phyloP scores from a whole-genome alignment of 2,888 invertebrate genomes.

The Mechanitis mazaeus region DNA sequence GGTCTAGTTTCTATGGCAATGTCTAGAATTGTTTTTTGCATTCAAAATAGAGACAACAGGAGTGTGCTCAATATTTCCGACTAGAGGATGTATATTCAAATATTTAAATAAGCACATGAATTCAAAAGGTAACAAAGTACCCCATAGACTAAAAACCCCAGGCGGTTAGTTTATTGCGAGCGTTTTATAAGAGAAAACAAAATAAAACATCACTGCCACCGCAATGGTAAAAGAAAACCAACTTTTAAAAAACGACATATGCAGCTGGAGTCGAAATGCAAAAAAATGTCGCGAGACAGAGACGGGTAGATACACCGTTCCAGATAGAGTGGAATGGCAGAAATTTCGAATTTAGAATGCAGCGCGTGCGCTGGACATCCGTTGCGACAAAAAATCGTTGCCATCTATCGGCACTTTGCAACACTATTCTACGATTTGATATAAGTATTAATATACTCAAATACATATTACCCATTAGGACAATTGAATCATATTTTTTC shows the following conservation, averaged over 20 bases:
- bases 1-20: background rate
- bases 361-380: slow-evolving; percentile 74
- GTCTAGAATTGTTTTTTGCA: background rate
- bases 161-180: slow-evolving; percentile 35
- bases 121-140: slow-evolving; percentile 16
- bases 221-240: slow-evolving; percentile 52
- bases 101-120: slow-evolving; percentile 2
- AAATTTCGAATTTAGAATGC: slow-evolving; percentile 72
- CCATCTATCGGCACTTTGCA: slow-evolving; percentile 60
- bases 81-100: background rate
- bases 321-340: slow-evolving; percentile 53
- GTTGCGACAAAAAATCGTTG: slow-evolving; percentile 65
- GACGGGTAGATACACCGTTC: slow-evolving; percentile 44
- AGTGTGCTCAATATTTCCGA: background rate
- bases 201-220: slow-evolving; percentile 54
- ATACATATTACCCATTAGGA: background rate
- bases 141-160: slow-evolving; percentile 34
- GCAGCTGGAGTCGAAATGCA: slow-evolving; percentile 73
- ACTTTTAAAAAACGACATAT: slow-evolving; percentile 65
- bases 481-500: too few relatives aligned
- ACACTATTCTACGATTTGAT: slow-evolving; percentile 42
- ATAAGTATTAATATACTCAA: slow-evolving; percentile 11
- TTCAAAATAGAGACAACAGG: background rate
- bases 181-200: slow-evolving; percentile 42
- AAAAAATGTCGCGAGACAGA: slow-evolving; percentile 65